Percentiles rank a stretch among this genome's conserved stretches.
Evolutionary conservation across 2,797 vertebrate genomes (phyloP).

Genomic region (Rhynchotus rufescens): DNA sequence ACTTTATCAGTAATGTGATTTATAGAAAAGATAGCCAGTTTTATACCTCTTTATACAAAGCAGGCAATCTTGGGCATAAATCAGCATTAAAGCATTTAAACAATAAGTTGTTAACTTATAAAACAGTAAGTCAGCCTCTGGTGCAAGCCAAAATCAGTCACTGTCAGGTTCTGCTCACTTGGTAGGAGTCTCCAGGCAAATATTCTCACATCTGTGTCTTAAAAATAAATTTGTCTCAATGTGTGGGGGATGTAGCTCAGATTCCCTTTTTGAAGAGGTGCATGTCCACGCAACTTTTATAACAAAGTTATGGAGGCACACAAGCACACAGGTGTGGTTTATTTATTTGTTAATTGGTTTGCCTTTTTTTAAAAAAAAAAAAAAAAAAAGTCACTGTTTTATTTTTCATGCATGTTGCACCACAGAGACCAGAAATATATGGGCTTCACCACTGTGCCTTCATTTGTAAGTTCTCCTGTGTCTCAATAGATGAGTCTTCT

Average conservation of each 20-base stretch:
- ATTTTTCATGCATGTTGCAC: conserved; percentile 61
- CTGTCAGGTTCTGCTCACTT: conserved; percentile 69
- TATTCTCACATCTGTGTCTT: conserved; percentile 49
- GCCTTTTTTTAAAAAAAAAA: not conserved
- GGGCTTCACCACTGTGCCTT: conserved; percentile 17
- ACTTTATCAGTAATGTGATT: conserved; percentile 57
- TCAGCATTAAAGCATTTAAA: conserved; percentile 75
- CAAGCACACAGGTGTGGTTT: not conserved
- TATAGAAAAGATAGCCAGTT: conserved; percentile 54
- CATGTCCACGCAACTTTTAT: conserved; percentile 49
- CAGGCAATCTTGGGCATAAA: conserved; percentile 61
- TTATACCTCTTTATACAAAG: conserved; percentile 63
- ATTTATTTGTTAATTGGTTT: conserved; percentile 29
- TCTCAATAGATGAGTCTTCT: conserved; percentile 30
- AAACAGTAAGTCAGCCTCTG: conserved; percentile 64
- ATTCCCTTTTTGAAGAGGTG: conserved; percentile 22
- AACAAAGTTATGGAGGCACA: conserved; percentile 15
- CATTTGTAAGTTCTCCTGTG: conserved; percentile 54
- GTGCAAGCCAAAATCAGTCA: conserved; percentile 67
- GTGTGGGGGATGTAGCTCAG: conserved; percentile 28
- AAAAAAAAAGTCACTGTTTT: conserved; percentile 61
- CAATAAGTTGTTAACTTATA: conserved; percentile 66
- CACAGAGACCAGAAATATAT: conserved; percentile 19
- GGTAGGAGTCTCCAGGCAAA: conserved; percentile 39
- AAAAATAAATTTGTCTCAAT: conserved; percentile 69